Evolutionary conservation across 2,888 invertebrate genomes (phyloP).

Genomic region (Caenorhabditis sp.): DNA sequence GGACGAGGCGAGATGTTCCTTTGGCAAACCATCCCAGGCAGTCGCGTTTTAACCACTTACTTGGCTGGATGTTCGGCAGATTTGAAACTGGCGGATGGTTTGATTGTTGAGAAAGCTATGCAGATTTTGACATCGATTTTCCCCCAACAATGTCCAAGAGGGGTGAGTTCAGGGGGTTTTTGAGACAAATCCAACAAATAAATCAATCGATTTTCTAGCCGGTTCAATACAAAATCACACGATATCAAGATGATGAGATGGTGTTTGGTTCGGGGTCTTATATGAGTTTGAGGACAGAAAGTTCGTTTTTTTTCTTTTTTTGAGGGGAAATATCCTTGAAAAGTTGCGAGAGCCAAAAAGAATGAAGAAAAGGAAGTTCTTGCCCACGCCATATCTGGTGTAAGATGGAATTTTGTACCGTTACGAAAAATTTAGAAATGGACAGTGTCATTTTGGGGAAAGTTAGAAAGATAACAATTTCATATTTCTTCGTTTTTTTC

Average conservation of each 20-base stretch:
- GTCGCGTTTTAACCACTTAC: conserved; percentile 27
- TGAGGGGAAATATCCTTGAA: too few species aligned
- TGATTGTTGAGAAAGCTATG: conserved; percentile 25
- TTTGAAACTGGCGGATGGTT: conserved; percentile 8
- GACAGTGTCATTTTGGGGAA: too few species aligned
- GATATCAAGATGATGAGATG: conserved; percentile 32
- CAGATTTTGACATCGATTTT: conserved; percentile 9
- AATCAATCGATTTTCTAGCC: conserved; percentile 6
- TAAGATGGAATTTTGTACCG: too few species aligned
- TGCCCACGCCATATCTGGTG: too few species aligned
- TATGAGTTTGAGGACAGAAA: conserved; percentile 26
- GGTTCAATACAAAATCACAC: conserved; percentile 3
- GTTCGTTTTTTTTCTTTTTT: conserved; percentile 8
- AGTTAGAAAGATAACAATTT: too few species aligned
- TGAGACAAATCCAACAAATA: neutral
- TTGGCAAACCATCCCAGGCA: conserved; percentile 25
- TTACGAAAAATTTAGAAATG: too few species aligned
- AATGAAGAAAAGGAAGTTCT: too few species aligned
- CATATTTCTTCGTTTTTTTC: too few species aligned
- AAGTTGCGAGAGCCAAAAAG: too few species aligned
- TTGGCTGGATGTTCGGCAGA: conserved; percentile 19
- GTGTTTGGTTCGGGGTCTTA: conserved; percentile 14
- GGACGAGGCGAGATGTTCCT: conserved; percentile 32
- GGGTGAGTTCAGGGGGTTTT: neutral
- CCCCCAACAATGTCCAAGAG: conserved; percentile 13